A percentile compares a stretch with the other conserved stretches of the same genome.
These are phyloP conservation scores for Coecobrya sp. DNA, from an alignment of 2,888 invertebrate genomes.

Conservation along the genomic window DNA sequence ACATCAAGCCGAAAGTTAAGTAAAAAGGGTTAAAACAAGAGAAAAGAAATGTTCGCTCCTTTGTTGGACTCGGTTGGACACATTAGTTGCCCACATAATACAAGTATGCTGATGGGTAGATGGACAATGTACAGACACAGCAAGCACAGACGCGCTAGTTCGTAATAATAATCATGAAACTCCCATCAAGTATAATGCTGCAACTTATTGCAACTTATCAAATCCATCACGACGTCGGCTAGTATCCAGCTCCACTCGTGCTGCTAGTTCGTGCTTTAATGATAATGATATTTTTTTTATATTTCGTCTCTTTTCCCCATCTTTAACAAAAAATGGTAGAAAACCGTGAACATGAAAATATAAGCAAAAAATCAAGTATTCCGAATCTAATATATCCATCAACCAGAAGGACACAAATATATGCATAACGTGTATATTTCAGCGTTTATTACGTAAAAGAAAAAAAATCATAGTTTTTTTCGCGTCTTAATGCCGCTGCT, in stretches of 20 bases:
- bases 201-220: slow-evolving; percentile 80
- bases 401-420: slow-evolving; percentile 29
- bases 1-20: slow-evolving; percentile 50
- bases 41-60: slow-evolving; percentile 46
- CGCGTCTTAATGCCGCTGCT: slow-evolving; percentile 46
- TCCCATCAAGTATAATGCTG: slow-evolving; percentile 74
- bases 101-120: slow-evolving; percentile 22
- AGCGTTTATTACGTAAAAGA: slow-evolving; percentile 5
- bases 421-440: neutral
- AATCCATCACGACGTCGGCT: slow-evolving; percentile 77
- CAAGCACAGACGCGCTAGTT: neutral
- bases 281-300: slow-evolving; percentile 77
- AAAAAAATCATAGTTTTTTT: neutral
- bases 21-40: slow-evolving; percentile 51
- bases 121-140: neutral
- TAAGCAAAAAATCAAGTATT: slow-evolving; percentile 55
- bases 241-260: slow-evolving; percentile 76
- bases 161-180: slow-evolving; percentile 68
- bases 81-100: slow-evolving; percentile 42
- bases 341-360: slow-evolving; percentile 53
- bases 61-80: slow-evolving; percentile 63
- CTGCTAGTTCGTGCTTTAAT: slow-evolving; percentile 81
- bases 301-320: neutral
- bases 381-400: slow-evolving; percentile 71
- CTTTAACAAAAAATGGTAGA: slow-evolving; percentile 29